Percentiles rank a stretch among this genome's conserved stretches.
Conservation (phyloP, 2,888 invertebrate species). For the Papilio gigon region DNA sequence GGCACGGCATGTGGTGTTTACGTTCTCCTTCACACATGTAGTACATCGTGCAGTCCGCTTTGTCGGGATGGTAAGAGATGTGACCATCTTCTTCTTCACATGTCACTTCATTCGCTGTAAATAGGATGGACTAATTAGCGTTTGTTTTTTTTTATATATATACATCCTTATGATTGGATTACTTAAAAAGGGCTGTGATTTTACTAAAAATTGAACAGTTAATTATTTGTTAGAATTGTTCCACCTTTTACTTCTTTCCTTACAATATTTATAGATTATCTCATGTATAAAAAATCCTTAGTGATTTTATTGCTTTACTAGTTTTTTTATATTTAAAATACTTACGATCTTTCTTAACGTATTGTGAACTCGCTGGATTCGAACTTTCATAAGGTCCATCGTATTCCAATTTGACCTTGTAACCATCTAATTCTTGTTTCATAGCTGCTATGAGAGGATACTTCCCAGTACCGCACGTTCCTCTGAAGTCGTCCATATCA, state of each 20-base stretch:
- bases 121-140: slow-evolving; percentile 22
- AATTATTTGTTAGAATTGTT: no score
- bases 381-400: slow-evolving; percentile 93
- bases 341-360: slow-evolving; percentile 95
- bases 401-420: slow-evolving; percentile 90
- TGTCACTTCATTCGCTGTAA: slow-evolving; percentile 91
- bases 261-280: no score
- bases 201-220: no score
- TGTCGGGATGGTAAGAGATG: slow-evolving; percentile 95
- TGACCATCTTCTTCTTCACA: slow-evolving; percentile 98
- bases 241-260: no score
- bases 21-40: slow-evolving; percentile 98
- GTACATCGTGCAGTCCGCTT: slow-evolving; percentile 95
- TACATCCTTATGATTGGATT: no score
- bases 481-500: slow-evolving; percentile 97
- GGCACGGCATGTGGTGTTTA: slow-evolving; percentile 98
- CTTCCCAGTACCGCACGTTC: slow-evolving; percentile 94
- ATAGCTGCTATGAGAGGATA: slow-evolving; percentile 94
- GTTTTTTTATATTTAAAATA: slow-evolving; percentile 48
- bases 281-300: no score
- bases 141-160: not conserved
- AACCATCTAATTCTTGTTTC: slow-evolving; percentile 91
- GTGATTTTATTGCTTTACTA: not conserved
- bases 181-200: no score
- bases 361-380: slow-evolving; percentile 86